These are phyloP conservation scores for Auanema freiburgensis DNA, from an alignment of 2,888 invertebrate genomes.

Conservation along the genomic window DNA sequence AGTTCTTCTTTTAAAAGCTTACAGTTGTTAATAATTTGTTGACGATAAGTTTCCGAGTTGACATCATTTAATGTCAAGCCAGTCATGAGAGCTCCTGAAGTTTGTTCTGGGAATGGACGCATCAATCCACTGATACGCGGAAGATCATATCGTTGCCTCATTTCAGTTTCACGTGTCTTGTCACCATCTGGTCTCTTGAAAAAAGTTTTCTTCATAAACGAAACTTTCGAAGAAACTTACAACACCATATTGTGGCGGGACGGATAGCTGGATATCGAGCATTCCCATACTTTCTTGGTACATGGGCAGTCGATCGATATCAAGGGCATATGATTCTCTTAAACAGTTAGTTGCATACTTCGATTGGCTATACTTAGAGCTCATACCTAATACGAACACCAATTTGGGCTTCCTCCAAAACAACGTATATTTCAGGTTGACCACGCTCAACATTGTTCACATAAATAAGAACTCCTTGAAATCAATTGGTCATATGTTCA, in stretches of 20 bases:
- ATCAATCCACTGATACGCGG: conserved; percentile 60
- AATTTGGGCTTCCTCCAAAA: conserved; percentile 61
- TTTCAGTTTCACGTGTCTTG: conserved; percentile 57
- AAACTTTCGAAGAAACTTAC: conserved; percentile 27
- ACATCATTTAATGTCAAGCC: conserved; percentile 60
- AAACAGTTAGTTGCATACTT: background rate
- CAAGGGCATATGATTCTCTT: conserved; percentile 56
- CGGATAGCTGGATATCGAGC: conserved; percentile 57
- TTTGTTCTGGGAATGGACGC: conserved; percentile 62
- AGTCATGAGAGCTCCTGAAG: conserved; percentile 51
- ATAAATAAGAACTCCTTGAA: conserved; percentile 59
- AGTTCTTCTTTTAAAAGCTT: conserved; percentile 13
- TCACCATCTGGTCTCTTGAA: conserved; percentile 62
- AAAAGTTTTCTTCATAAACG: conserved; percentile 9
- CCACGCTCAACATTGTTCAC: conserved; percentile 63
- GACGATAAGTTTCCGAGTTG: conserved; percentile 61
- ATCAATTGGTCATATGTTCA: too few relatives aligned
- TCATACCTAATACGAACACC: conserved; percentile 30
- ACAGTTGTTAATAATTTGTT: conserved; percentile 62
- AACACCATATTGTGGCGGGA: conserved; percentile 63
- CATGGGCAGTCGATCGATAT: conserved; percentile 60
- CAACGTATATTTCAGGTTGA: conserved; percentile 63
- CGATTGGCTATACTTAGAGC: too few relatives aligned
- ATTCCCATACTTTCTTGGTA: conserved; percentile 63
- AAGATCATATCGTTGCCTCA: conserved; percentile 52